Base-by-base conservation (phyloP, 2,113 vertebrate species). In the Myodes glareolus region DNA sequence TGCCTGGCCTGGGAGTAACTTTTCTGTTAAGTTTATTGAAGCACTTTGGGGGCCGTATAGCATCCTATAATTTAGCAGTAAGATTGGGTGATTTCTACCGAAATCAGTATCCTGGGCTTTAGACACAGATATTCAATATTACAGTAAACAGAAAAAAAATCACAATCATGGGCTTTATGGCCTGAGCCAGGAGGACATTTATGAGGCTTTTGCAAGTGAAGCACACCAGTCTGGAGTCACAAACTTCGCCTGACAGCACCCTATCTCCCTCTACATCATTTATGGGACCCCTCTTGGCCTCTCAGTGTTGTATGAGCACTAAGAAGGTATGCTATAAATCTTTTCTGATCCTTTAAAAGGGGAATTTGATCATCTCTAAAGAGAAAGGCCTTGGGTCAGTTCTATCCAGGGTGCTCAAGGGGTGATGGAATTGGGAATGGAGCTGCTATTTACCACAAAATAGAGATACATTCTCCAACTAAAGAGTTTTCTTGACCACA, bases 11-110 rank as follows among this genome's bases (percentile, higher is more conserved):
- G 90, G 80, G 92, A 96, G 94, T 7, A 70, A 92, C 31, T 96
- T 78, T 88, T 92, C 92, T 86, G 17, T 77, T 91, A 94, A 97
- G 33, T 39, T 87, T 92, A 96, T 75, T 85, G 67, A 63, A 86
- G 65, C 42, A 10, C 94, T 92, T 5, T 0, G 88, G 88, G 88
- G 92, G 76, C 88, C 82, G 19, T 21, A 80, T 96, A 97, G 97
- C 92, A 84, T 68, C 2, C 89, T 58, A 94, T 94, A 91, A 36
- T 94, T 96, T 92, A 86, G 92, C 96, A 85, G 91, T 91, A 97
- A 98, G 98, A 94, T 61, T 80, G 86, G 98, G 75, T 77, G 97
- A 45, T 96, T 98, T 97, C 97, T 91, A 97, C 42, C 92, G 97
- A 98, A 97, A 95, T 47, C 84, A 63, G 96, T 21, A 52, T 97